Evolutionary conservation across 2,797 vertebrate genomes (phyloP).

Genomic region (Cephalopachus bancanus): DNA sequence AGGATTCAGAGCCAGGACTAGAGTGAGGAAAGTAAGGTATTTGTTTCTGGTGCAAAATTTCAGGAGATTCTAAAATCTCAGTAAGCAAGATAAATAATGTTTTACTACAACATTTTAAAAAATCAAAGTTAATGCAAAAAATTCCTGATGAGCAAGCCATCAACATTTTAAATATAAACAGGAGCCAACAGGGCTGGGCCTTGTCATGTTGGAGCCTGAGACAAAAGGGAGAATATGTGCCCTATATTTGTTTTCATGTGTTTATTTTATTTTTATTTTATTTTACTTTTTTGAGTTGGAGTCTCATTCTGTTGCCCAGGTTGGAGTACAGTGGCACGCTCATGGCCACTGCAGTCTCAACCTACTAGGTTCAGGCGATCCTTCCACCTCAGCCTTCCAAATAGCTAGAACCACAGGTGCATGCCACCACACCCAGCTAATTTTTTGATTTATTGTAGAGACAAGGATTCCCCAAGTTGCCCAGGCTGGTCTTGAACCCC

Average conservation of each 20-base stretch:
- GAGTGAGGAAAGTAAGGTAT: not conserved
- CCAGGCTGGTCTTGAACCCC: too few species aligned
- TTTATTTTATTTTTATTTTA: not conserved
- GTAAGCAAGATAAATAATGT: not conserved
- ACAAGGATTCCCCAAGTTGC: too few species aligned
- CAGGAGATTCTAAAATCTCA: not conserved
- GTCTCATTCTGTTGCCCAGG: too few species aligned
- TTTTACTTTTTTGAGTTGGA: too few species aligned
- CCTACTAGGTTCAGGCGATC: too few species aligned
- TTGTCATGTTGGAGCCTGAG: not conserved
- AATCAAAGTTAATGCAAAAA: conserved; percentile 35
- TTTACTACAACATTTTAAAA: not conserved
- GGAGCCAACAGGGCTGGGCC: not conserved
- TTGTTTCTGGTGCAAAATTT: not conserved
- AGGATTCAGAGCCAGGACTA: not conserved
- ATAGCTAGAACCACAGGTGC: too few species aligned
- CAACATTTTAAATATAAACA: not conserved
- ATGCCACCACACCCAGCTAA: too few species aligned
- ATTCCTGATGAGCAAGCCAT: not conserved
- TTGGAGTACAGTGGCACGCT: too few species aligned
- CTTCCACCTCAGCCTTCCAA: too few species aligned
- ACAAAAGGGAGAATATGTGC: not conserved
- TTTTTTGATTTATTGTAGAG: too few species aligned
- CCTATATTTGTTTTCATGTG: not conserved
- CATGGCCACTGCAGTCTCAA: too few species aligned